Conservation (phyloP, 2,113 vertebrate species). For the Hipposideros armiger region DNA sequence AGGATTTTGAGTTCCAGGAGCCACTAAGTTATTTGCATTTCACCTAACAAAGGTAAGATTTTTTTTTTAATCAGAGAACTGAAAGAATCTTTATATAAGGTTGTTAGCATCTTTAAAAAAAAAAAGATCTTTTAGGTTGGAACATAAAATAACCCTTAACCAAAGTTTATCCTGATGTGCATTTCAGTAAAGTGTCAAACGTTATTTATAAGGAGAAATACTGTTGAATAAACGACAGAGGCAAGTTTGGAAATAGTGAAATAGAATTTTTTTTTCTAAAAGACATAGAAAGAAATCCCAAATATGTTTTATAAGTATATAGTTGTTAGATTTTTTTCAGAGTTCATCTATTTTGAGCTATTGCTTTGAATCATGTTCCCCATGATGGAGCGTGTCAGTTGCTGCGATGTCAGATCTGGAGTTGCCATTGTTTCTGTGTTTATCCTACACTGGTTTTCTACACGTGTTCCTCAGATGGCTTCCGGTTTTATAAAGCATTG, state of each 20-base stretch:
- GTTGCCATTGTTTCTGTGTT: background rate
- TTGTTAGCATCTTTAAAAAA: background rate
- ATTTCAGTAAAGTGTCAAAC: background rate
- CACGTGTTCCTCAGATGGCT: background rate
- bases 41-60: background rate
- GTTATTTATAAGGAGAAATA: background rate
- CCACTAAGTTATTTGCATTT: background rate
- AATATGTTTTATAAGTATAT: background rate
- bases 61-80: background rate
- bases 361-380: background rate
- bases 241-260: background rate
- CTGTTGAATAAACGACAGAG: slow-evolving; percentile 5
- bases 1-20: background rate
- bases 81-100: background rate
- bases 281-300: background rate
- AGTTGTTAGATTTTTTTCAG: background rate
- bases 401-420: background rate
- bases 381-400: background rate
- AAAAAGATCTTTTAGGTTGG: background rate
- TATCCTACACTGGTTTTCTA: background rate
- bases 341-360: background rate
- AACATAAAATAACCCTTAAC: background rate
- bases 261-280: background rate
- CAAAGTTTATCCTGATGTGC: background rate
- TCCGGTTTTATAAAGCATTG: background rate